Evolutionary conservation across 1,140 invertebrate species (phyloP).

Genomic region (Papilio machaon): DNA sequence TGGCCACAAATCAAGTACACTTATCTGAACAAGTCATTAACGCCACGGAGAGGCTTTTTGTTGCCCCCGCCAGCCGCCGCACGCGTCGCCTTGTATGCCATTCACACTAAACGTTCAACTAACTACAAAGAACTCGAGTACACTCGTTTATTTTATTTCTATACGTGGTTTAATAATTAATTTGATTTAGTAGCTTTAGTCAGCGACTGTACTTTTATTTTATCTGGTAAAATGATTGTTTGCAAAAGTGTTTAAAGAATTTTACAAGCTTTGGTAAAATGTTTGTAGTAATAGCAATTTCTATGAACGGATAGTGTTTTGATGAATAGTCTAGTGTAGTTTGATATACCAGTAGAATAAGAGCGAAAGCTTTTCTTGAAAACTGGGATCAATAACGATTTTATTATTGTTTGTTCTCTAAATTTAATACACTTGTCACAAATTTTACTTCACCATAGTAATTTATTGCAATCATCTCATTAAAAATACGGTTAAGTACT

Average conservation of each 20-base stretch:
- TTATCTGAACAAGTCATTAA: conserved; percentile 41
- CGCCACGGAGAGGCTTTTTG: conserved; percentile 38
- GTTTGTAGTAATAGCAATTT: no score
- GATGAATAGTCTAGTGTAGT: no score
- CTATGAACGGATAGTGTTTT: no score
- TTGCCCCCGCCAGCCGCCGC: conserved; percentile 23
- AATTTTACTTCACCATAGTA: not conserved
- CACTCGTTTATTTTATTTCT: conserved; percentile 12
- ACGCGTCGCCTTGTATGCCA: conserved; percentile 11
- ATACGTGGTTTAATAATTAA: not conserved
- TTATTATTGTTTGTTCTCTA: no score
- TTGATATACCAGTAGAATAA: no score
- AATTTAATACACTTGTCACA: no score
- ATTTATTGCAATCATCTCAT: not conserved
- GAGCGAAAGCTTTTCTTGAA: no score
- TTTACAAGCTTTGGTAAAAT: not conserved
- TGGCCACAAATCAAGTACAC: conserved; percentile 40
- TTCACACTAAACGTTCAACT: conserved; percentile 31
- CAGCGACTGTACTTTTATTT: not conserved
- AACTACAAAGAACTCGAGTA: conserved; percentile 27
- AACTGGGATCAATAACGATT: no score
- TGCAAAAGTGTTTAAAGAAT: no score
- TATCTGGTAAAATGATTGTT: not conserved
- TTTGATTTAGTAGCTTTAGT: not conserved
- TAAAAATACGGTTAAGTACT: not conserved